Base-by-base conservation (phyloP, 1,140 invertebrate genomes). In the Planococcus citri region DNA sequence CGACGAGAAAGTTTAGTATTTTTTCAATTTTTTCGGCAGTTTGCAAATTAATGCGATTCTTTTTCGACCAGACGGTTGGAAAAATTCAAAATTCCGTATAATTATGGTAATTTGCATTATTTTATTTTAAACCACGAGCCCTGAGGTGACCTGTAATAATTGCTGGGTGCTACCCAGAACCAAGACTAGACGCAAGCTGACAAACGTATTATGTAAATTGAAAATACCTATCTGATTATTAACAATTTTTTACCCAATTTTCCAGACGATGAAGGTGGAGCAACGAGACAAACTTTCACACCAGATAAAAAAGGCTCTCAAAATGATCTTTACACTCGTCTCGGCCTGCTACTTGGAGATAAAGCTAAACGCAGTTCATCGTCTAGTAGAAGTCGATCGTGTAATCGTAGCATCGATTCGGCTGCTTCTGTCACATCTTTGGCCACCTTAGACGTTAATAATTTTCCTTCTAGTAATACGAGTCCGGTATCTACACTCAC, bases 401-500 rank as follows among this genome's bases (percentile, higher is more conserved):
- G 57, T 9, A 72, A 73, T 37, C 68, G 74, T 9, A 64, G 60
- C 60, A 70, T 61, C 22, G 51, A 58, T 12, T 37, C 27, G 22
- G 73, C 75, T 69, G 73, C 81, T n/a, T 85, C 83, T 1, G 82
- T 86, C 72, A 83, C 84, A 22, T 92, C 89, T 0, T 76, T 92
- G 20, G 87, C 86, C 1, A 91, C 88, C 68, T 85, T 88, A 68
- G 90, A 92, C 68, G 84, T 86, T 1, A 69, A 73, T 27, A 74
- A 82, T 76, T 10, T 76, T 80, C n/a, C 84, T 4, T 90, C 90
- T 0, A 87, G 86, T 60, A 92, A 92, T 73, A 91, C 90, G 4
- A 93, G 91, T 78, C 91, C 92, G 21, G 86, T 91, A 71, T 94
- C 92, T 8, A 94, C 92, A 0, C 78, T 94, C 12, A 94, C 91